phyloP scores from a whole-genome alignment of 2,888 invertebrate species.

The Heteropelma amictum region DNA sequence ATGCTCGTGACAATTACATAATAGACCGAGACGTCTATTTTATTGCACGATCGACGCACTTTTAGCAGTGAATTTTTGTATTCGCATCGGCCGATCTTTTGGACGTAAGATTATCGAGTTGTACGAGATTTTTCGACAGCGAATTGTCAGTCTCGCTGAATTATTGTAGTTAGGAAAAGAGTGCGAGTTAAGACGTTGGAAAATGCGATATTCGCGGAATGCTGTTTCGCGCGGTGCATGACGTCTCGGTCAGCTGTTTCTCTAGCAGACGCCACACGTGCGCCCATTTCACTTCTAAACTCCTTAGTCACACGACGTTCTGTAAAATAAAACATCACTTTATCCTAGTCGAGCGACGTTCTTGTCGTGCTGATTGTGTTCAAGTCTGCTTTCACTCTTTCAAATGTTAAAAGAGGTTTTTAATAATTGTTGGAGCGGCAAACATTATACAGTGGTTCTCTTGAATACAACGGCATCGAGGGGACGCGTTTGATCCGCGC shows the following conservation, averaged over 20 bases:
- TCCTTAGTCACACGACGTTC: constrained; percentile 32
- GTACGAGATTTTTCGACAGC: background rate
- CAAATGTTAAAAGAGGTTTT: background rate
- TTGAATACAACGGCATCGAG: constrained; percentile 57
- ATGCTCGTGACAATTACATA: constrained; percentile 50
- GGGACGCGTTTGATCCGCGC: constrained; percentile 23
- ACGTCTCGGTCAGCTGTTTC: constrained; percentile 63
- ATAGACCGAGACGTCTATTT: constrained; percentile 12
- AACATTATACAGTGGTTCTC: constrained; percentile 46
- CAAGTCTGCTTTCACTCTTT: background rate
- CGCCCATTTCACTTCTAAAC: background rate
- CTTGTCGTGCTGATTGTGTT: background rate
- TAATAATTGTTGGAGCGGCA: background rate
- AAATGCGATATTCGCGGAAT: background rate
- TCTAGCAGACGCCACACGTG: constrained; percentile 67
- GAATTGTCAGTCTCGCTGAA: background rate
- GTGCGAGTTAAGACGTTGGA: background rate
- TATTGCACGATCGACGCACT: constrained; percentile 33
- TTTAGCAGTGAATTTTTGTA: background rate
- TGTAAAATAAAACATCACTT: constrained; percentile 5
- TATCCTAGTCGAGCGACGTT: background rate
- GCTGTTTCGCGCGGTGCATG: constrained; percentile 37
- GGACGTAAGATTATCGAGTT: background rate
- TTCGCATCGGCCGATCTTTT: background rate
- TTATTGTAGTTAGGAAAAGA: background rate